Conservation (phyloP, 2,797 vertebrate genomes). For the Cynodonichthys magdalenae region DNA sequence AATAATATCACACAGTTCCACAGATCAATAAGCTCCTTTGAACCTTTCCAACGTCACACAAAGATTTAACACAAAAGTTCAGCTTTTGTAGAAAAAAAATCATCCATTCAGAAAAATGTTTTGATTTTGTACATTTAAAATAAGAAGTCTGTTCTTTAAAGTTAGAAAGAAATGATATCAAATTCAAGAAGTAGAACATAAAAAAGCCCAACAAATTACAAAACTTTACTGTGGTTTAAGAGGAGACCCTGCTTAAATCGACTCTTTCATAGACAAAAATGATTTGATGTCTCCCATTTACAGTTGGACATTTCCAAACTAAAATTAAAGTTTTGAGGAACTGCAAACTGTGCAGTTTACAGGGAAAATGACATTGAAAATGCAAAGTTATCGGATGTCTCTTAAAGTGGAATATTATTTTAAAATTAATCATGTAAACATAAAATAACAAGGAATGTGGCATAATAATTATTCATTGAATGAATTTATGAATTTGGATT, state of each 20-base stretch:
- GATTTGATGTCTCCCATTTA: conserved; percentile 12
- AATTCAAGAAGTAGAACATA: not conserved
- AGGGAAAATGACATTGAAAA: not conserved
- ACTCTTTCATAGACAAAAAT: conserved; percentile 22
- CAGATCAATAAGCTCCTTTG: conserved; percentile 42
- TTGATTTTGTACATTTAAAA: not conserved
- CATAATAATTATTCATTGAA: no score
- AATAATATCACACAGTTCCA: conserved; percentile 13
- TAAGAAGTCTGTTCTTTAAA: conserved; percentile 1
- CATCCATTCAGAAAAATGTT: not conserved
- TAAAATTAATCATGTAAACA: not conserved
- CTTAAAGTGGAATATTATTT: not conserved
- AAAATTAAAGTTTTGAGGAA: conserved; percentile 14
- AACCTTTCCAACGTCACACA: conserved; percentile 31
- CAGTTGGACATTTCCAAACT: not conserved
- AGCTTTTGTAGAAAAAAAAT: not conserved
- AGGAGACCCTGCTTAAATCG: not conserved
- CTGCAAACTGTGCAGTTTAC: conserved; percentile 7
- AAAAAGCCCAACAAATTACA: not conserved
- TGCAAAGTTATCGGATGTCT: not conserved
- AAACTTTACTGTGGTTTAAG: not conserved
- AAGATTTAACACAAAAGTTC: not conserved
- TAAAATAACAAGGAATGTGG: no score
- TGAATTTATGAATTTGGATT: no score
- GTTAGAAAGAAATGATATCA: not conserved